Percentiles rank a stretch among this genome's conserved stretches.
Conservation (phyloP, 2,888 invertebrate species). For the Amblyjoppa fuscipennis region DNA sequence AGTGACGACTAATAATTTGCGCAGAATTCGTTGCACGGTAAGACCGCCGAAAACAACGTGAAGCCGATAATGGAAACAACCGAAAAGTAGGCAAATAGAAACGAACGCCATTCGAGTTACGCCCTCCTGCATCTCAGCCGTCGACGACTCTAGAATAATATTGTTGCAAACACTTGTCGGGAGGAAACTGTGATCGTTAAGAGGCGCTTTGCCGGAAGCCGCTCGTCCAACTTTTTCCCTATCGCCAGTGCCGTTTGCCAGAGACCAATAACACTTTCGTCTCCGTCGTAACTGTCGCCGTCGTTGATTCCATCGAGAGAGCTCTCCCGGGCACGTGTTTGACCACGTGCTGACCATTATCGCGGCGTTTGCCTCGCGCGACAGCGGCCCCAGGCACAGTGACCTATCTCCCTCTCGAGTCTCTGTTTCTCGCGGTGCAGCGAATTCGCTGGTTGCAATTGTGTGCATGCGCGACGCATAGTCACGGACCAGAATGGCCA, state of each 20-base stretch:
- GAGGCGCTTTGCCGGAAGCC: slow-evolving; percentile 7
- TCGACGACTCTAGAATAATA: not conserved
- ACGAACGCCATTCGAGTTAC: too few species aligned
- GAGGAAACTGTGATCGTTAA: not conserved
- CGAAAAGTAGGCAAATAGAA: too few species aligned
- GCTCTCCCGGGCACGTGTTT: slow-evolving; percentile 63
- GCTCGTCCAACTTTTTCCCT: slow-evolving; percentile 12
- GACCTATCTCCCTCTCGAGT: slow-evolving; percentile 33
- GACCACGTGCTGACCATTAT: slow-evolving; percentile 71
- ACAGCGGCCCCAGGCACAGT: slow-evolving; percentile 21
- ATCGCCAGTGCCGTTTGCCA: not conserved
- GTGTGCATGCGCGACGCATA: not conserved
- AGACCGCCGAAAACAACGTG: too few species aligned
- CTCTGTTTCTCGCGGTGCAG: slow-evolving; percentile 7
- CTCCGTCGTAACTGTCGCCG: slow-evolving; percentile 10
- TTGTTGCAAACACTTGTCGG: not conserved
- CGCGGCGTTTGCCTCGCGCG: slow-evolving; percentile 66
- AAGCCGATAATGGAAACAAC: too few species aligned
- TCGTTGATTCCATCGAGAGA: slow-evolving; percentile 20
- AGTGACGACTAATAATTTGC: too few species aligned
- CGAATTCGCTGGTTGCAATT: not conserved
- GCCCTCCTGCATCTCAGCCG: too few species aligned
- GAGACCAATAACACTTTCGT: slow-evolving; percentile 45
- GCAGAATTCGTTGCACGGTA: too few species aligned
- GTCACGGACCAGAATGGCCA: not conserved